These are phyloP conservation scores for Hedychridium roseum DNA, from an alignment of 2,888 invertebrate species.

Conservation along the genomic window DNA sequence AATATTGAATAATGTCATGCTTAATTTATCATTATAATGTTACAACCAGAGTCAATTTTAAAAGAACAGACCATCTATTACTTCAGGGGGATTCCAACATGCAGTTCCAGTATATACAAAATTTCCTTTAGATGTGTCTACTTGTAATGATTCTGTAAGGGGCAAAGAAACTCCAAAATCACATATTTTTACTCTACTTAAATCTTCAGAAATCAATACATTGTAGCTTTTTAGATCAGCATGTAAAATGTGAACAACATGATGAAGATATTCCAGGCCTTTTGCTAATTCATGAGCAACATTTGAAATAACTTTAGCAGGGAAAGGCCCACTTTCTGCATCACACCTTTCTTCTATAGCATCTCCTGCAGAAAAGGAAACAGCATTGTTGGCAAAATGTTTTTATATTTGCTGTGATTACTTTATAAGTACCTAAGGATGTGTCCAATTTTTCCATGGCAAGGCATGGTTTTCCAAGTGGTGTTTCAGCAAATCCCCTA, in stretches of 20 bases:
- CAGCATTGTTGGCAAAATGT: background rate
- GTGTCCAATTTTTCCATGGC: constrained; percentile 82
- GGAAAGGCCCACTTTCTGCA: constrained; percentile 66
- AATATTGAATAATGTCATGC: too few relatives aligned
- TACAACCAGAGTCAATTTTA: too few relatives aligned
- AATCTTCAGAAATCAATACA: constrained; percentile 79
- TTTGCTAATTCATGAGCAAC: constrained; percentile 74
- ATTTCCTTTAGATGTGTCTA: constrained; percentile 65
- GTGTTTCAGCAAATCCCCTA: constrained; percentile 66
- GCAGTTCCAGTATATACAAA: constrained; percentile 77
- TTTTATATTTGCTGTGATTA: background rate
- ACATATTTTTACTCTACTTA: constrained; percentile 79
- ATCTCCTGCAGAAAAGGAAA: constrained; percentile 64
- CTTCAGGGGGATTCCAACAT: constrained; percentile 84
- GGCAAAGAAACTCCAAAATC: constrained; percentile 86
- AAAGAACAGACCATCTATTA: constrained; percentile 65
- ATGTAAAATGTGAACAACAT: constrained; percentile 75
- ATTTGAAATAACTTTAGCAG: constrained; percentile 71
- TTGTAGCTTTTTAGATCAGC: constrained; percentile 88
- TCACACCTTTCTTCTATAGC: constrained; percentile 76
- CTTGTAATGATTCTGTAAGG: constrained; percentile 70
- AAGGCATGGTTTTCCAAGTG: constrained; percentile 70
- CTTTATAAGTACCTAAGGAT: constrained; percentile 67
- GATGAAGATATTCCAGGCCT: constrained; percentile 82
- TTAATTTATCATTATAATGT: too few relatives aligned